Evolutionary conservation across 2,797 vertebrate species (phyloP).

Genomic region (Myiothlypis coronata): DNA sequence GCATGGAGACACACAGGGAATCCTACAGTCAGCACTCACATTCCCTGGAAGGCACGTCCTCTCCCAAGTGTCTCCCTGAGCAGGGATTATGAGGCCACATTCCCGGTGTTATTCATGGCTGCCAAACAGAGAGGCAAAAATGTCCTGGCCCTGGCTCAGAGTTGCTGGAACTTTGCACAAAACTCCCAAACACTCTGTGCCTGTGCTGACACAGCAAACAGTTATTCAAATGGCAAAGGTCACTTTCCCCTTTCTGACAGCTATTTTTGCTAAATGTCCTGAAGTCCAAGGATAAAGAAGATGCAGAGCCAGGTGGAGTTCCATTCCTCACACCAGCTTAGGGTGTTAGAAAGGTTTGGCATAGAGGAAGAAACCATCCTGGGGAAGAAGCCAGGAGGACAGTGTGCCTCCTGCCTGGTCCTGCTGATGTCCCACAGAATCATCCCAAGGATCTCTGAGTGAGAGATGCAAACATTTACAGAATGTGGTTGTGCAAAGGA

Average conservation of each 20-base stretch:
- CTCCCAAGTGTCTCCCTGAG: neutral
- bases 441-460: neutral
- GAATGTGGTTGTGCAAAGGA: accelerated
- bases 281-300: constrained; percentile 50
- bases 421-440: neutral
- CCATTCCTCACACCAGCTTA: neutral
- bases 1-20: neutral
- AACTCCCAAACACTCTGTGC: neutral
- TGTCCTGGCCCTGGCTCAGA: neutral
- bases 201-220: constrained; percentile 20
- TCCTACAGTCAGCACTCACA: neutral
- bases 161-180: neutral
- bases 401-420: neutral
- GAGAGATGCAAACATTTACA: neutral
- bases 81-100: neutral
- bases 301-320: neutral
- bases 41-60: neutral
- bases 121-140: neutral
- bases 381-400: neutral
- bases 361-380: neutral
- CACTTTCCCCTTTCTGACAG: neutral
- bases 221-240: constrained; percentile 45
- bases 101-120: accelerated
- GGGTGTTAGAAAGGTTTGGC: neutral
- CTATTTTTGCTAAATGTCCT: constrained; percentile 32